These are phyloP conservation scores for Neolamprologus devosi DNA, from an alignment of 2,113 vertebrate genomes.

Conservation along the genomic window DNA sequence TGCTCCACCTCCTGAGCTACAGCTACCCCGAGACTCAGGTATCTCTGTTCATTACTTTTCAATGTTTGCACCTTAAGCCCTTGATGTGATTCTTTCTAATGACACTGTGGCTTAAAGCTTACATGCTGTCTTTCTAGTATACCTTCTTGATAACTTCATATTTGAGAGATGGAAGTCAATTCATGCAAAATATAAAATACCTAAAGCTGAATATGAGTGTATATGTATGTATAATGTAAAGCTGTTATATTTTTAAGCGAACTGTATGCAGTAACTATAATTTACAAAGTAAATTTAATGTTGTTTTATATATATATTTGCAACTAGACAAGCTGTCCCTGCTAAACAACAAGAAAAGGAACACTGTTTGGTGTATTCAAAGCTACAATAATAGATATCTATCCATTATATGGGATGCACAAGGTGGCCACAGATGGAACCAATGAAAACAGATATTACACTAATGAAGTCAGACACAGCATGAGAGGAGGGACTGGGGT, in stretches of 20 bases:
- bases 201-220: background rate
- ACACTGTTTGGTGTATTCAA: background rate
- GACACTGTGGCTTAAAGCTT: background rate
- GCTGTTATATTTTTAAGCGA: background rate
- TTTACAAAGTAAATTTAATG: background rate
- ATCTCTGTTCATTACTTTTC: conserved; percentile 3
- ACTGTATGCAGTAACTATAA: background rate
- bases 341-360: background rate
- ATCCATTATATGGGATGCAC: background rate
- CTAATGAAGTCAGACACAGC: background rate
- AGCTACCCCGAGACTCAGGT: background rate
- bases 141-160: background rate
- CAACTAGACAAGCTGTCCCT: background rate
- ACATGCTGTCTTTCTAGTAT: background rate
- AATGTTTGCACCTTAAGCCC: background rate
- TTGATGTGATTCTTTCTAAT: background rate
- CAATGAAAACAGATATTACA: background rate
- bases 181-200: background rate
- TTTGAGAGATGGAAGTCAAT: background rate
- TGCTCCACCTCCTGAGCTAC: too few relatives aligned
- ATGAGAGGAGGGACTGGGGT: background rate
- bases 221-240: background rate
- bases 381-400: background rate
- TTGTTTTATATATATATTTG: background rate
- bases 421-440: background rate